Evolutionary conservation across 2,113 vertebrate genomes (phyloP).

Genomic region (Leuciscus idus): DNA sequence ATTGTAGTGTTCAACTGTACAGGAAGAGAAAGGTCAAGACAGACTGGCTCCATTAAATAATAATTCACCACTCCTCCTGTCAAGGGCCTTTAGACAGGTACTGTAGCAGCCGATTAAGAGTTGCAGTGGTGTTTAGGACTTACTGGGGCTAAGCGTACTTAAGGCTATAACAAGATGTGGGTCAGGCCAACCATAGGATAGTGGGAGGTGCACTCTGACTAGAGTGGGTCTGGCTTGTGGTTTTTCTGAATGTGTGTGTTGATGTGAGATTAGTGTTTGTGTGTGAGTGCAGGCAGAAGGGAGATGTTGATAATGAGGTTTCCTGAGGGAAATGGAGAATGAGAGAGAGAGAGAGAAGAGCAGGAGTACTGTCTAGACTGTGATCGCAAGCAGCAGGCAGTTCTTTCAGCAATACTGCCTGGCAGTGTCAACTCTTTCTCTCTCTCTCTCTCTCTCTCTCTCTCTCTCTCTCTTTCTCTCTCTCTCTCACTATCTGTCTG

Average conservation of each 20-base stretch:
- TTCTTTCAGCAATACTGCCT: constrained; percentile 36
- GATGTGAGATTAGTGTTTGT: constrained; percentile 49
- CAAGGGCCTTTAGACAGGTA: constrained; percentile 62
- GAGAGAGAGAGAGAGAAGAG: constrained; percentile 61
- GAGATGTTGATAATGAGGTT: constrained; percentile 59
- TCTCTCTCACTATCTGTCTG: background rate
- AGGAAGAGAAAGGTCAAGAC: background rate
- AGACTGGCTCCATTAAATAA: constrained; percentile 62
- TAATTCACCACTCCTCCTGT: constrained; percentile 62
- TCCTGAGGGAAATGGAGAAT: constrained; percentile 64
- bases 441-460: background rate
- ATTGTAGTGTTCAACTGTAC: constrained; percentile 66
- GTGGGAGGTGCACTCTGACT: constrained; percentile 66
- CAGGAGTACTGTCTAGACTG: constrained; percentile 30
- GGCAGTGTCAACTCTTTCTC: constrained; percentile 30
- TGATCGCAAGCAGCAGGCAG: constrained; percentile 46
- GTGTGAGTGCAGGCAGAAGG: constrained; percentile 59
- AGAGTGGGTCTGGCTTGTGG: constrained; percentile 73
- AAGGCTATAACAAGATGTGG: constrained; percentile 83
- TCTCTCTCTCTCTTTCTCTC: constrained; percentile 6
- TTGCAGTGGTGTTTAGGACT: constrained; percentile 78
- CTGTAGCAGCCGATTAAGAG: constrained; percentile 77
- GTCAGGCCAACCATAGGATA: constrained; percentile 76
- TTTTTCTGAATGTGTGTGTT: constrained; percentile 52
- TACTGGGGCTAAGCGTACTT: constrained; percentile 79